Base-by-base conservation (phyloP, 2,797 vertebrate species). In the Fundulus diaphanus region DNA sequence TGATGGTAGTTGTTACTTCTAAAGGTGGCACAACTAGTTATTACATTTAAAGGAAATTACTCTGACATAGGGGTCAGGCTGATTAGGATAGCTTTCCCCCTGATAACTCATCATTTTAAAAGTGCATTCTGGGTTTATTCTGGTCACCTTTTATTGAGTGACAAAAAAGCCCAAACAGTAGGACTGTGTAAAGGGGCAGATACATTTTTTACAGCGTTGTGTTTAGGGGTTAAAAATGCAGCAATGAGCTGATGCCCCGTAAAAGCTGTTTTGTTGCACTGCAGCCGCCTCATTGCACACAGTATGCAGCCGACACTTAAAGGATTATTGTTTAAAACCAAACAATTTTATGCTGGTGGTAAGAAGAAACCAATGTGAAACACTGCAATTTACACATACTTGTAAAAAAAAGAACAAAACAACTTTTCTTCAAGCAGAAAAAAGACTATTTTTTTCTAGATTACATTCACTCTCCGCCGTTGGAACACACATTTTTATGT, bases 401-500 rank as follows among this genome's bases (percentile, higher is more conserved):
- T 73, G 49, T 54, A 68, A 80, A 52, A 77, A 57, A 74, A 57
- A 76, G 12, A 40, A 68, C 61, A 79, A 70, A 70, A 87, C 22
- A 71, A 57, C 52, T 27, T 37, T n/a, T 49, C 65, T 37, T 65
- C 7, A 79, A 56, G 72, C 59, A 77, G 35, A 75, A 61, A 54
- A 76, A 37, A 12, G 5, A 7, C 67, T 44, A 84, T 73, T 67
- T 91, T 94, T 92, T 88, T 91, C 82, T 92, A 79, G 49, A n/a
- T 71, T 31, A 84, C 71, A 76, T 76, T 52, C 75, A 68, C 74
- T 87, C 80, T 82, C 69, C 76, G 70, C 67, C 20, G 49, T 77
- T 84, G 80, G 70, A 83, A 52, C 87, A 85, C 86, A 92, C 83
- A 86, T 84, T 69, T 71, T 85, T 87, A 88, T 90, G 70, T 86